phyloP scores from a whole-genome alignment of 2,888 invertebrate genomes.

The Amphimallon solstitiale region DNA sequence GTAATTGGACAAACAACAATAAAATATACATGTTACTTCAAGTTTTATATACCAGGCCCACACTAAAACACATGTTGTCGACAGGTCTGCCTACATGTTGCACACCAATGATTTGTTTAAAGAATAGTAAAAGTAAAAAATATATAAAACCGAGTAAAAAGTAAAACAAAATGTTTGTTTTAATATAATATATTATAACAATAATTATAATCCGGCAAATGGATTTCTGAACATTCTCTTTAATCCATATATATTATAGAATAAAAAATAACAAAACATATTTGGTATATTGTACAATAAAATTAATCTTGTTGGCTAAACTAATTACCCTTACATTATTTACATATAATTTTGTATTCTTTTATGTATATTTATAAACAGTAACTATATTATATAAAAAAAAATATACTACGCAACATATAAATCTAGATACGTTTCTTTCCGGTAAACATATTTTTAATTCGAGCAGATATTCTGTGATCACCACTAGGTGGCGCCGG shows the following conservation, averaged over 20 bases:
- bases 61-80: no score
- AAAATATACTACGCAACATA: neutral
- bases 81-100: no score
- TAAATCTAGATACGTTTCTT: slow-evolving; percentile 53
- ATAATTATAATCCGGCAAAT: slow-evolving; percentile 18
- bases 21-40: no score
- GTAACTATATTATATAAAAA: neutral
- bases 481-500: slow-evolving; percentile 57
- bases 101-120: no score
- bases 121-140: no score
- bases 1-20: no score
- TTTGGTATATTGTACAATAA: slow-evolving; percentile 30
- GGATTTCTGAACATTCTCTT: slow-evolving; percentile 20
- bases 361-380: slow-evolving; percentile 26
- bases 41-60: no score
- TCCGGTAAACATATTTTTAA: slow-evolving; percentile 69
- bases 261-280: slow-evolving; percentile 30
- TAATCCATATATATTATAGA: slow-evolving; percentile 4
- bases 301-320: slow-evolving; percentile 7
- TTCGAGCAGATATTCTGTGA: slow-evolving; percentile 70
- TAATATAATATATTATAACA: slow-evolving; percentile 32
- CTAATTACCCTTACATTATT: slow-evolving; percentile 18
- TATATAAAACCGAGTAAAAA: no score
- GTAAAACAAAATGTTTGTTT: neutral
- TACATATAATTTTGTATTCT: slow-evolving; percentile 16